These are phyloP conservation scores for Ruditapes philippinarum DNA, from an alignment of 1,140 invertebrate genomes.

Conservation along the genomic window DNA sequence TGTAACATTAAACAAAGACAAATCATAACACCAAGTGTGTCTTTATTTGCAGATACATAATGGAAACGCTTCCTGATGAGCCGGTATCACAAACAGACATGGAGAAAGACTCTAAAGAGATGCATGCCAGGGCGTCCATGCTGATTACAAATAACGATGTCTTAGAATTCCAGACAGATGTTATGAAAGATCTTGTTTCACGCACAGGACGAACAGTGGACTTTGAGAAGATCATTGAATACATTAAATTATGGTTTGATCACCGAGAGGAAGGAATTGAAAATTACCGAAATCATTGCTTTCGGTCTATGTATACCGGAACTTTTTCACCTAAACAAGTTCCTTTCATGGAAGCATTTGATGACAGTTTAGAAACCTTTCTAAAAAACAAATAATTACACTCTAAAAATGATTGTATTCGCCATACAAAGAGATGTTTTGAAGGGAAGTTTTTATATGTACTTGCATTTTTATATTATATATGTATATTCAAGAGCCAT, in stretches of 20 bases:
- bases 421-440: too few relatives aligned
- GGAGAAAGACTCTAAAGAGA: background rate
- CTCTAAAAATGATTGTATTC: too few relatives aligned
- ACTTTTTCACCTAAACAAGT: background rate
- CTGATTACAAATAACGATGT: background rate
- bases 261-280: background rate
- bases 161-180: background rate
- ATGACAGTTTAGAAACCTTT: background rate
- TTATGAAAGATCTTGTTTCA: background rate
- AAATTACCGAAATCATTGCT: background rate
- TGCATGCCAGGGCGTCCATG: background rate
- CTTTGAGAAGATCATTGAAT: background rate
- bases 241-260: background rate
- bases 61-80: background rate
- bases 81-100: background rate
- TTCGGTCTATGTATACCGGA: background rate
- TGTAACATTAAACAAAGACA: too few relatives aligned
- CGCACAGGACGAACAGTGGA: background rate
- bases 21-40: too few relatives aligned
- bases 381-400: background rate
- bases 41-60: conserved; percentile 1
- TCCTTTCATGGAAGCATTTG: background rate
- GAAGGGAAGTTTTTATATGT: too few relatives aligned
- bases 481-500: too few relatives aligned
- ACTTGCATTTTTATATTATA: too few relatives aligned